These are phyloP conservation scores for Athetis lepigone DNA, from an alignment of 2,888 invertebrate genomes.

Conservation along the genomic window DNA sequence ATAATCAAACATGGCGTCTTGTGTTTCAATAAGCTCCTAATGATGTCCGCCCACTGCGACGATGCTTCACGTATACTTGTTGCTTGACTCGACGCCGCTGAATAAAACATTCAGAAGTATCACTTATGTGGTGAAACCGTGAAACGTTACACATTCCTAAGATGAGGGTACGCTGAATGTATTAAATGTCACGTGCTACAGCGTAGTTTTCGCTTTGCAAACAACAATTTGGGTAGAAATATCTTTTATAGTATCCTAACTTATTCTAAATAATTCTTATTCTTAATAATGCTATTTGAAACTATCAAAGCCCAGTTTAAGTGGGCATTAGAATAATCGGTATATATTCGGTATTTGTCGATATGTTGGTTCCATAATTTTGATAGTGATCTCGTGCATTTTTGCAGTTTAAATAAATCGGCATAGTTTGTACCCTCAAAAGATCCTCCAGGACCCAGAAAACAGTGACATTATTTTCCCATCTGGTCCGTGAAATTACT, in stretches of 20 bases:
- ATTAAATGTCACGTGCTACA: neutral
- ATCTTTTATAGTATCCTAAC: neutral
- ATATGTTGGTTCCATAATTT: too few relatives aligned
- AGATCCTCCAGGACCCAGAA: too few relatives aligned
- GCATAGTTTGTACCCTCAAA: neutral
- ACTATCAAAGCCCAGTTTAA: too few relatives aligned
- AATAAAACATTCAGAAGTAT: slow-evolving; percentile 51
- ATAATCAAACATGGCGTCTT: slow-evolving; percentile 59
- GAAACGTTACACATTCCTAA: neutral
- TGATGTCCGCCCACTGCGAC: slow-evolving; percentile 69
- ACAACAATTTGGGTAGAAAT: neutral
- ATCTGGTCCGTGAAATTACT: too few relatives aligned
- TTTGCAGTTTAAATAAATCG: too few relatives aligned
- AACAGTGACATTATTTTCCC: too few relatives aligned
- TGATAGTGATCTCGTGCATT: too few relatives aligned
- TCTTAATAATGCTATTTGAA: too few relatives aligned
- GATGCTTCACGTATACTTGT: slow-evolving; percentile 61
- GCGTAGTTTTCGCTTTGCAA: neutral
- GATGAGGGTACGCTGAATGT: too few relatives aligned
- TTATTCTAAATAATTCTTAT: neutral
- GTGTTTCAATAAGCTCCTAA: slow-evolving; percentile 72
- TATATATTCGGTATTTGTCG: too few relatives aligned
- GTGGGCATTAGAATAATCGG: too few relatives aligned
- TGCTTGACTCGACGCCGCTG: slow-evolving; percentile 55
- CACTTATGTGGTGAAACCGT: slow-evolving; percentile 3